A percentile compares a stretch with the other conserved stretches of the same genome.
phyloP scores from a whole-genome alignment of 23 tunicate species.

The Oikopleura vanhoeffeni region DNA sequence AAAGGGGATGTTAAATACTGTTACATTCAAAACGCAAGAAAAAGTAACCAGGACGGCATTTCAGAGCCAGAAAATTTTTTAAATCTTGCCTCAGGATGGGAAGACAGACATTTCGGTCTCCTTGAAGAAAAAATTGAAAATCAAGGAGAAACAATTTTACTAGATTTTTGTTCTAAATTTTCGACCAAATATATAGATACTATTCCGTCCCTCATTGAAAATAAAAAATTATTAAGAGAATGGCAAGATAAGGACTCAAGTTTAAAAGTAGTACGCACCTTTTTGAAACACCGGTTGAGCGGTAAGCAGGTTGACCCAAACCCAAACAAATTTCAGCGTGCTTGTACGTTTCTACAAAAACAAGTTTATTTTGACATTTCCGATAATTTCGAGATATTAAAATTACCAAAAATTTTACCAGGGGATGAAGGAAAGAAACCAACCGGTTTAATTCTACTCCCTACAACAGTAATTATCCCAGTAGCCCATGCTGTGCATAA shows the following conservation, averaged over 20 bases:
- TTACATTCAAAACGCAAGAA: too few relatives aligned
- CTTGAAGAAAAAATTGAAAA: too few relatives aligned
- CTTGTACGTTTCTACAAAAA: neutral
- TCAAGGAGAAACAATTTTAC: neutral
- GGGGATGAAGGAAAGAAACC: neutral
- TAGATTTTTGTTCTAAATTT: neutral
- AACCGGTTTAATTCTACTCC: neutral
- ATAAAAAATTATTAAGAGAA: neutral
- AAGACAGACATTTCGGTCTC: too few relatives aligned
- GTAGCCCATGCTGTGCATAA: neutral
- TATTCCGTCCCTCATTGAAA: neutral
- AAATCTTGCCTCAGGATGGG: too few relatives aligned
- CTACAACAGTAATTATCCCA: neutral
- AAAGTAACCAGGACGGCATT: too few relatives aligned
- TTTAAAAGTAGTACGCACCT: neutral
- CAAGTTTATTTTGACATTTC: neutral
- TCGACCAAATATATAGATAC: neutral
- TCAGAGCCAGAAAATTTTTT: neutral
- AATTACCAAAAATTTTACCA: neutral
- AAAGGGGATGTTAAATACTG: too few relatives aligned
- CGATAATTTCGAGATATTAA: neutral
- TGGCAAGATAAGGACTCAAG: neutral
- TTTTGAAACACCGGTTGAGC: neutral
- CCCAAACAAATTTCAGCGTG: neutral
- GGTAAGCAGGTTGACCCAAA: neutral